A percentile compares a stretch with the other conserved stretches of the same genome.
phyloP scores from a whole-genome alignment of 2,113 vertebrate genomes.

The Anolis sagrei region DNA sequence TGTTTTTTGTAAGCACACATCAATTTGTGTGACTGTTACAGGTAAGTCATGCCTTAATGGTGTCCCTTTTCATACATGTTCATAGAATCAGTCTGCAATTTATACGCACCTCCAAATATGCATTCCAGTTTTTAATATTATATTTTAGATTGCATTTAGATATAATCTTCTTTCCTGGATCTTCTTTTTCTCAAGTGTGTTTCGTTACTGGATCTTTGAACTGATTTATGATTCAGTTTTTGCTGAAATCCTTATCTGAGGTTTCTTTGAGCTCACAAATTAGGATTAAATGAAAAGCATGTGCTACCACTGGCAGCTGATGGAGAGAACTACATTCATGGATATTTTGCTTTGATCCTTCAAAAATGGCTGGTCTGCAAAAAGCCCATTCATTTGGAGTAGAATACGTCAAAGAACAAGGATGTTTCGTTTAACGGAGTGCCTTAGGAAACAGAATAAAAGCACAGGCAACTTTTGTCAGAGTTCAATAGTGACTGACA shows the following conservation, averaged over 20 bases:
- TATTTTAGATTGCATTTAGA: slow-evolving; percentile 2
- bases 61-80: neutral
- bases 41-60: neutral
- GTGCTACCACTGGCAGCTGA: slow-evolving; percentile 1
- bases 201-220: slow-evolving; percentile 26
- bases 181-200: slow-evolving; percentile 23
- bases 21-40: neutral
- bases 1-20: neutral
- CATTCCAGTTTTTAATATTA: neutral
- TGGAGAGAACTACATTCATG: neutral
- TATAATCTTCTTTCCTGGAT: too few species aligned
- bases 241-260: slow-evolving; percentile 6
- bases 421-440: slow-evolving; percentile 7
- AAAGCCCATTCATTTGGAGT: neutral
- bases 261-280: slow-evolving; percentile 14
- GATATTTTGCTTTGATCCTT: slow-evolving; percentile 23
- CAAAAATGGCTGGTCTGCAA: neutral
- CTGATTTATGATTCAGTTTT: slow-evolving; percentile 15
- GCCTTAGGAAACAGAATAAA: slow-evolving; percentile 1
- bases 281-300: slow-evolving; percentile 24
- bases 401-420: neutral
- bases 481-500: neutral
- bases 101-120: neutral
- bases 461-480: neutral
- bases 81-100: neutral